Conservation (phyloP, 23 tunicate species). For the Botrylloides violaceus region DNA sequence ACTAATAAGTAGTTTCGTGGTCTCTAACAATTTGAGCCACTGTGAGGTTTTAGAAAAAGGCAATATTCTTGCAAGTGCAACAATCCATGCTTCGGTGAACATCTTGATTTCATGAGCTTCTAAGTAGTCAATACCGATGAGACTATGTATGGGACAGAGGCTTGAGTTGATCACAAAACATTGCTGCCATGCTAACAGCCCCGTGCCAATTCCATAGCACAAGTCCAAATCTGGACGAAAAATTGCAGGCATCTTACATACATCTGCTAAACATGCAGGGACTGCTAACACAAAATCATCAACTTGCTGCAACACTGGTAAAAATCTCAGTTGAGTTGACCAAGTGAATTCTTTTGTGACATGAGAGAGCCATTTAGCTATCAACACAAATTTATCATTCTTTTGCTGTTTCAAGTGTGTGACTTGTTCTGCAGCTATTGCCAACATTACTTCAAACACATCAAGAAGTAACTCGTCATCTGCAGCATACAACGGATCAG, state of each 20-base stretch:
- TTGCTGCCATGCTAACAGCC: conserved; percentile 27
- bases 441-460: not conserved
- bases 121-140: not conserved
- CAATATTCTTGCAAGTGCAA: conserved; percentile 5
- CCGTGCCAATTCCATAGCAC: conserved; percentile 21
- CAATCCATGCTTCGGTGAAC: conserved; percentile 9
- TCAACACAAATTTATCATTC: not conserved
- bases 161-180: conserved; percentile 12
- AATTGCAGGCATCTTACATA: conserved; percentile 7
- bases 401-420: not conserved
- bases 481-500: not conserved
- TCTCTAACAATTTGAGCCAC: conserved; percentile 5
- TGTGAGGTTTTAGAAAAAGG: not conserved
- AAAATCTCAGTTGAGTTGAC: conserved; percentile 11
- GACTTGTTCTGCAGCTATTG: not conserved
- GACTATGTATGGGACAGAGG: conserved; percentile 12
- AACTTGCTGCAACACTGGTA: not conserved
- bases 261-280: conserved; percentile 20
- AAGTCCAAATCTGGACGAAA: conserved; percentile 1
- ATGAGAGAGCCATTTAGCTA: not conserved
- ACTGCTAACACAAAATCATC: not conserved
- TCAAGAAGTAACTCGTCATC: conserved; percentile 10
- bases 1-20: conserved; percentile 6
- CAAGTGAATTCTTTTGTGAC: conserved; percentile 4
- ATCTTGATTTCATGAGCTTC: not conserved